Evolutionary conservation across 1,140 invertebrate genomes (phyloP).

Genomic region (Chrysoperla carnea): DNA sequence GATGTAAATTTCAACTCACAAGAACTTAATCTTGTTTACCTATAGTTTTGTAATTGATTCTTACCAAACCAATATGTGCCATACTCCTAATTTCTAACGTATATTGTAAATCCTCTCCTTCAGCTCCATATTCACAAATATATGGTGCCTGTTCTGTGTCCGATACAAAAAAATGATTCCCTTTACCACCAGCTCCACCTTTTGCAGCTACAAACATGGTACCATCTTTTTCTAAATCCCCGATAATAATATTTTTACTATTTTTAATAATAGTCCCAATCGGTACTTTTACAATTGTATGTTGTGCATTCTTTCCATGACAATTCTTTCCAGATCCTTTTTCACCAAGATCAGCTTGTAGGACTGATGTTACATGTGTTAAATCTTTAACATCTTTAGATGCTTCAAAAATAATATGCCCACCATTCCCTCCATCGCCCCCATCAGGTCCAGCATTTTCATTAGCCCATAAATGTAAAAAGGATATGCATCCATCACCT

Average conservation of each 20-base stretch:
- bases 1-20: too few relatives aligned
- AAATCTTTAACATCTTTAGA: constrained; percentile 51
- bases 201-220: constrained; percentile 83
- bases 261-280: constrained; percentile 71
- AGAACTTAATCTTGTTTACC: too few relatives aligned
- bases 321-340: constrained; percentile 44
- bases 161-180: constrained; percentile 82
- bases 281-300: constrained; percentile 64
- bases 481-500: constrained; percentile 81
- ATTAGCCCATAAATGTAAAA: constrained; percentile 59
- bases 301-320: constrained; percentile 64
- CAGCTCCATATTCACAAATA: constrained; percentile 74
- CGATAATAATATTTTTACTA: constrained; percentile 38
- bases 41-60: too few relatives aligned
- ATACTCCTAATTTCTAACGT: constrained; percentile 76
- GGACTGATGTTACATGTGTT: constrained; percentile 38
- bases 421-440: constrained; percentile 94
- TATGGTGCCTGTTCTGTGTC: constrained; percentile 66
- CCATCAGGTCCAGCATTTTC: constrained; percentile 87
- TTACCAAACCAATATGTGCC: constrained; percentile 82
- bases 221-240: constrained; percentile 47
- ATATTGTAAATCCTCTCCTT: constrained; percentile 59
- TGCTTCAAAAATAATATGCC: constrained; percentile 81
- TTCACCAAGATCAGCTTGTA: constrained; percentile 48
- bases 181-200: constrained; percentile 88